Evolutionary conservation across 2,113 vertebrate species (phyloP).

Genomic region (Glaucidium brasilianum): DNA sequence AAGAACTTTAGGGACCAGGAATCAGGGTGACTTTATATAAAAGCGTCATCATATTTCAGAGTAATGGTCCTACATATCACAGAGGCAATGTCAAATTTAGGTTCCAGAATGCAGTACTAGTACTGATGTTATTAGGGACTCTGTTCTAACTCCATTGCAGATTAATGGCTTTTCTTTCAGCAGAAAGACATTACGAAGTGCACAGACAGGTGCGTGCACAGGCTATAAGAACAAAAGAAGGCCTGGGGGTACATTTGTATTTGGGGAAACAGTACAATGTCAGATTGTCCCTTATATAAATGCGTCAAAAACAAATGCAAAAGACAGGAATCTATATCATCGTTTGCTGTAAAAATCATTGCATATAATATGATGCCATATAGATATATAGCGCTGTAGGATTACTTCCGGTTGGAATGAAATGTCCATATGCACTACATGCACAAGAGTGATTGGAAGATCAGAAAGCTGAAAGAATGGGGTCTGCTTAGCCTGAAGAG

Average conservation of each 20-base stretch:
- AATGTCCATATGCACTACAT: rapidly evolving
- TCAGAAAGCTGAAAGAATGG: background rate
- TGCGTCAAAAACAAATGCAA: background rate
- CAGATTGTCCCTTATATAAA: background rate
- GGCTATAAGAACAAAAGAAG: background rate
- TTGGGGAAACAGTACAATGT: background rate
- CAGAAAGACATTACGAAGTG: background rate
- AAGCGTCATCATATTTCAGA: background rate
- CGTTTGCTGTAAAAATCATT: background rate
- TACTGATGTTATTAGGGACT: background rate
- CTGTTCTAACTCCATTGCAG: background rate
- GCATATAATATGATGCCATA: too few species aligned
- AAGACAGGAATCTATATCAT: too few species aligned
- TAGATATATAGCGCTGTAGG: too few species aligned
- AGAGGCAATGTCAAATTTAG: background rate
- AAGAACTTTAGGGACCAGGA: background rate
- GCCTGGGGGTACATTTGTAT: background rate
- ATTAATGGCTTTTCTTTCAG: background rate
- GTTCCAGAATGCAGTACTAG: background rate
- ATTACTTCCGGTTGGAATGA: background rate
- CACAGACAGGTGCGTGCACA: rapidly evolving
- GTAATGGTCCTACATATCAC: background rate
- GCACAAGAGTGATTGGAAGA: background rate
- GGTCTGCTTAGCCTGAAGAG: background rate
- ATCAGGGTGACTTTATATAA: background rate